phyloP scores from a whole-genome alignment of 2,113 vertebrate genomes.

The Neopipo cinnamomea region DNA sequence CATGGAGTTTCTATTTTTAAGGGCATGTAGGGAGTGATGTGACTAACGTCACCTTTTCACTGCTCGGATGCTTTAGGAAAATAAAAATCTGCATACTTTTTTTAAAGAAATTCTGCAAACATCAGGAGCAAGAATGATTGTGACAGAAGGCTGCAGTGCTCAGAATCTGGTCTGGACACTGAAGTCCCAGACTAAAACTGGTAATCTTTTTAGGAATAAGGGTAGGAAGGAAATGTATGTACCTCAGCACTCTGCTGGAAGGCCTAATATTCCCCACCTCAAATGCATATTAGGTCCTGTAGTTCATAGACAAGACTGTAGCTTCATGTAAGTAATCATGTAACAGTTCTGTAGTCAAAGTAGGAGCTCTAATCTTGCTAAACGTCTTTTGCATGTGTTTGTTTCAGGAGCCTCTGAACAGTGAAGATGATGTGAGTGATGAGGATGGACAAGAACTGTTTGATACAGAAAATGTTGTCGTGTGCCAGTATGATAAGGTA shows the following conservation, averaged over 20 bases:
- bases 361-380: not conserved
- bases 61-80: not conserved
- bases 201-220: not conserved
- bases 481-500: slow-evolving; percentile 99
- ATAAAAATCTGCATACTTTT: not conserved
- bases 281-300: not conserved
- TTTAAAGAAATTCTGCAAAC: not conserved
- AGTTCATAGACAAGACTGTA: not conserved
- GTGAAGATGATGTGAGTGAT: slow-evolving; percentile 95
- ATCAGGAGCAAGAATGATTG: not conserved
- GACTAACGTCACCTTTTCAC: not conserved
- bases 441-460: slow-evolving; percentile 97
- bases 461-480: slow-evolving; percentile 98
- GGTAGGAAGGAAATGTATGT: not conserved
- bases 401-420: slow-evolving; percentile 92
- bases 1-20: not conserved
- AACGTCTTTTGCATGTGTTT: not conserved
- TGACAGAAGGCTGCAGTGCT: not conserved
- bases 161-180: not conserved
- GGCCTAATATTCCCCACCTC: not conserved
- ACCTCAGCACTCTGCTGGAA: not conserved
- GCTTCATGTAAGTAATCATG: not conserved
- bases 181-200: not conserved
- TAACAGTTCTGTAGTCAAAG: not conserved
- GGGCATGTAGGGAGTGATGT: not conserved